phyloP scores from a whole-genome alignment of 2,797 vertebrate species.

The Sebastes ruberrimus region DNA sequence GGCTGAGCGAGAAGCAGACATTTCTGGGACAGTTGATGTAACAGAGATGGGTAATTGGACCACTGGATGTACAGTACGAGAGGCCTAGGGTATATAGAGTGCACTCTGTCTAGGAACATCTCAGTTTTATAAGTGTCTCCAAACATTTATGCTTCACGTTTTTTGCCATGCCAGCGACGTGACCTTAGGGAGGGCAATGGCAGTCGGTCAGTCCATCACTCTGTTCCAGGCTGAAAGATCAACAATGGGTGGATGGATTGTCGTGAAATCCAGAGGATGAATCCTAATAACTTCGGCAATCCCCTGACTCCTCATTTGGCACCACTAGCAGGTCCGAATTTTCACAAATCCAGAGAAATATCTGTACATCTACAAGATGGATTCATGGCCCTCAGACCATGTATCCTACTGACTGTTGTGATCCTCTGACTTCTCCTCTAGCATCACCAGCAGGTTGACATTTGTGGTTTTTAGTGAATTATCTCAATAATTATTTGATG shows the following conservation, averaged over 20 bases:
- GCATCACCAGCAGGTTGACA: neutral
- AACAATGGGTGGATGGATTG: neutral
- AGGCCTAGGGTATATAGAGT: conserved; percentile 39
- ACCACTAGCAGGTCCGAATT: neutral
- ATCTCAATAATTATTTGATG: neutral
- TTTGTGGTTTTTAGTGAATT: neutral
- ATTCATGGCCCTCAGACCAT: neutral
- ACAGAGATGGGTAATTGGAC: conserved; percentile 70
- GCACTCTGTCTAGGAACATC: conserved; percentile 56
- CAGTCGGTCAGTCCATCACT: neutral
- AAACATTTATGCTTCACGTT: conserved; percentile 53
- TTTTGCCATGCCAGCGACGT: neutral
- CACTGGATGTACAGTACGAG: conserved; percentile 53
- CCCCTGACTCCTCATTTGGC: neutral
- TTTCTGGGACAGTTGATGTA: conserved; percentile 74
- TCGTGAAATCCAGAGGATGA: neutral
- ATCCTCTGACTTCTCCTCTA: neutral
- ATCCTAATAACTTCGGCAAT: neutral
- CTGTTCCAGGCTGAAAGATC: conserved; percentile 3
- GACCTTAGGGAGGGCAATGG: neutral
- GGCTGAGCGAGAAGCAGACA: conserved; percentile 51
- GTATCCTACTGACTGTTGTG: neutral
- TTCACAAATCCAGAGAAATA: neutral
- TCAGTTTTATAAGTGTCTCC: conserved; percentile 50
- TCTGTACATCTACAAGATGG: neutral